Percentiles rank a stretch among this genome's conserved stretches.
Evolutionary conservation across 2,888 invertebrate genomes (phyloP).

Genomic region (Diploptera punctata): DNA sequence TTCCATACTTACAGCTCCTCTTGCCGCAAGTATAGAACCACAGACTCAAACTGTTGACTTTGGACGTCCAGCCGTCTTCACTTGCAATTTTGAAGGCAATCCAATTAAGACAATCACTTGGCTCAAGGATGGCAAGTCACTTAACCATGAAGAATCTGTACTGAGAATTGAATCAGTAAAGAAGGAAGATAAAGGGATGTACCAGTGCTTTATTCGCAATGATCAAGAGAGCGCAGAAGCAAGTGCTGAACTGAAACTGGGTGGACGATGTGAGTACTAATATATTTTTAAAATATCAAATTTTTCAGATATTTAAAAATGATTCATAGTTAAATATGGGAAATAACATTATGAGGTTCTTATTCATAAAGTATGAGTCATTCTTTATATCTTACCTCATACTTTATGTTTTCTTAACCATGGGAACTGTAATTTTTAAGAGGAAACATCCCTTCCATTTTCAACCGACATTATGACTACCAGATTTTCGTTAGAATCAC

Average conservation of each 20-base stretch:
- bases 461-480: no score
- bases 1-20: slow-evolving; percentile 76
- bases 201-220: slow-evolving; percentile 93
- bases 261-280: slow-evolving; percentile 82
- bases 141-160: slow-evolving; percentile 82
- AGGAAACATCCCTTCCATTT: no score
- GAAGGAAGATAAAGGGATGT: slow-evolving; percentile 96
- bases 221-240: slow-evolving; percentile 94
- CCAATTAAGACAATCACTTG: slow-evolving; percentile 91
- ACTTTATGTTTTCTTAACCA: no score
- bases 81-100: slow-evolving; percentile 89
- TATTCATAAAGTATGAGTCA: no score
- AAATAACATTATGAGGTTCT: no score
- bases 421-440: no score
- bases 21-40: slow-evolving; percentile 88
- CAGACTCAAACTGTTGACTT: slow-evolving; percentile 92
- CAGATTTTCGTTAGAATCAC: no score
- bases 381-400: no score
- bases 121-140: slow-evolving; percentile 90
- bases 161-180: slow-evolving; percentile 88
- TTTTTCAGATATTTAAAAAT: no score
- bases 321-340: no score
- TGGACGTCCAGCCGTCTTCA: slow-evolving; percentile 89
- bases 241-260: slow-evolving; percentile 89
- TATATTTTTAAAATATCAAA: no score